Conservation (phyloP, 2,888 invertebrate genomes). For the Amphipyra tragopoginis region DNA sequence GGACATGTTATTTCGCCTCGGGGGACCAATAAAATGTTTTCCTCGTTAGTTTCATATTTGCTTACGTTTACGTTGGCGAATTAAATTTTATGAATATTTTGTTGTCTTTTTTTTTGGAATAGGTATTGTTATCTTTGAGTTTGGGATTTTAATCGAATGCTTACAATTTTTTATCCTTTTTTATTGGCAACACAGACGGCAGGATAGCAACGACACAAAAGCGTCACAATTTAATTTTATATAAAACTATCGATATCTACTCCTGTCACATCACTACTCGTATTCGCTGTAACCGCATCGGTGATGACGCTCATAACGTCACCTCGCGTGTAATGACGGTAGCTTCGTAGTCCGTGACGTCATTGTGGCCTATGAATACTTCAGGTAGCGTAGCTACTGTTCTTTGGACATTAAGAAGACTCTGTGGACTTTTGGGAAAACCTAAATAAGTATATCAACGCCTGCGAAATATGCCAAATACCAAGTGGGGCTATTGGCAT, state of each 20-base stretch:
- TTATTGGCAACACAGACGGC: too few relatives aligned
- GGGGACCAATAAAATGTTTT: constrained; percentile 27
- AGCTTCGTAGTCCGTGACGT: constrained; percentile 52
- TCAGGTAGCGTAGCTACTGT: constrained; percentile 3
- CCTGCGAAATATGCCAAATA: too few relatives aligned
- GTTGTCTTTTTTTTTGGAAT: not conserved
- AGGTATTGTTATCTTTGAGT: not conserved
- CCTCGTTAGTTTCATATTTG: constrained; percentile 16
- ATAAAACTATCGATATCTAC: constrained; percentile 35
- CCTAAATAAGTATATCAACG: too few relatives aligned
- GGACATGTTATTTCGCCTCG: constrained; percentile 27
- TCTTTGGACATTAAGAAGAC: not conserved
- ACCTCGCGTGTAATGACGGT: constrained; percentile 57
- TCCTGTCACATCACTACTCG: constrained; percentile 53
- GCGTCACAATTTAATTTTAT: not conserved
- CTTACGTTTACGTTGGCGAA: constrained; percentile 2
- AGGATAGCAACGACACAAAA: too few relatives aligned
- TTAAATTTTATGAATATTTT: constrained; percentile 6
- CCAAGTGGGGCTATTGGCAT: too few relatives aligned
- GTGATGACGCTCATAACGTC: constrained; percentile 57
- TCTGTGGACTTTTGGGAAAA: not conserved
- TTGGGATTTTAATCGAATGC: not conserved
- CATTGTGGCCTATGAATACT: constrained; percentile 30
- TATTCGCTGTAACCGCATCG: constrained; percentile 61
- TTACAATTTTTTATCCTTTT: too few relatives aligned